Conservation (phyloP, 2,888 invertebrate species). For the Folsomia candida region DNA sequence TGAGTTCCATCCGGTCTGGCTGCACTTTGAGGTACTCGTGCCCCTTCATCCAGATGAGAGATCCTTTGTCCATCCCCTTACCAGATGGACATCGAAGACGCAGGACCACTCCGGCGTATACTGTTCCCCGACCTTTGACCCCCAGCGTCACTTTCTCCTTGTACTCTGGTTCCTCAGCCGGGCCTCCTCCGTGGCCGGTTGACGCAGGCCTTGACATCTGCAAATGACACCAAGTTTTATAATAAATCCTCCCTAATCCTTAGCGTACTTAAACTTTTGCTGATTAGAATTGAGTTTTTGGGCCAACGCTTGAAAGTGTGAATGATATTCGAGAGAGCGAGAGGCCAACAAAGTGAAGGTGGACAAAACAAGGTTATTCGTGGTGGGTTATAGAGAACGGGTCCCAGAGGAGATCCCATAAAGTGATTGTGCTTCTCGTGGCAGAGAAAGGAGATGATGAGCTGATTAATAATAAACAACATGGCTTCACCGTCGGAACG, state of each 20-base stretch:
- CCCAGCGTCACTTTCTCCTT: slow-evolving; percentile 79
- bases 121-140: slow-evolving; percentile 84
- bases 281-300: no score
- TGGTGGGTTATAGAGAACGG: neutral
- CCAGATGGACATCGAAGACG: slow-evolving; percentile 84
- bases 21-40: slow-evolving; percentile 65
- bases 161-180: slow-evolving; percentile 77
- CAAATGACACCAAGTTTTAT: no score
- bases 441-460: neutral
- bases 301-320: no score
- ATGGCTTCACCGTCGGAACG: no score
- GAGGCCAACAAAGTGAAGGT: no score
- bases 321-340: no score
- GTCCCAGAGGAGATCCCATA: neutral
- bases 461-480: neutral
- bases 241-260: no score
- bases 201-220: no score
- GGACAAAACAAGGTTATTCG: no score
- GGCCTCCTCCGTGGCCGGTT: no score
- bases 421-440: neutral
- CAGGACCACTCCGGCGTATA: slow-evolving; percentile 85
- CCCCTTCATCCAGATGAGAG: slow-evolving; percentile 87
- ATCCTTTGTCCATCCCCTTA: slow-evolving; percentile 59
- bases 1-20: slow-evolving; percentile 78
- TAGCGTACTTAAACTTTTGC: no score